phyloP scores from a whole-genome alignment of 2,113 vertebrate genomes.

The Burhinus bistriatus region DNA sequence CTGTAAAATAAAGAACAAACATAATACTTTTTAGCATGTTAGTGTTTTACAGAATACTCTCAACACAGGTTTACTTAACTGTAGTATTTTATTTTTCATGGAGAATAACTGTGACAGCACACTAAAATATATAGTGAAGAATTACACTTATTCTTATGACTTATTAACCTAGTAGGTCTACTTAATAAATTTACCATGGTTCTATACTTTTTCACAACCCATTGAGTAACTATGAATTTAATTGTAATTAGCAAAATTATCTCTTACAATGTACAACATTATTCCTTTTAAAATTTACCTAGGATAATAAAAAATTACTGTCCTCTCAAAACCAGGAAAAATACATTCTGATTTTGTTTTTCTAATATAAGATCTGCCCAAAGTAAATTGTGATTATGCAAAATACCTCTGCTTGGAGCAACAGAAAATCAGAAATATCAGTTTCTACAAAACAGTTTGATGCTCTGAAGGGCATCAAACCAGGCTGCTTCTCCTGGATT shows the following conservation, averaged over 20 bases:
- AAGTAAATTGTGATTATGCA: not conserved
- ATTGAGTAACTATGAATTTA: not conserved
- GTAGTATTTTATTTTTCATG: not conserved
- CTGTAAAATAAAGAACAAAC: not conserved
- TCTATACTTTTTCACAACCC: not conserved
- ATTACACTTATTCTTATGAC: not conserved
- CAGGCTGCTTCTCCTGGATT: not conserved
- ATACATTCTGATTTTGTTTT: not conserved
- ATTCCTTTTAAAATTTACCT: not conserved
- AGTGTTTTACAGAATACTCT: not conserved
- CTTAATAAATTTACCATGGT: not conserved
- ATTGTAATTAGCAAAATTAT: not conserved
- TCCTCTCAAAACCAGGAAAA: not conserved
- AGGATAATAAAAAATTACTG: not conserved
- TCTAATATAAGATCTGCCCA: not conserved
- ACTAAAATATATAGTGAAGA: not conserved
- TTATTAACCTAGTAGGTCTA: not conserved
- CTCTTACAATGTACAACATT: not conserved
- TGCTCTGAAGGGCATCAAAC: not conserved
- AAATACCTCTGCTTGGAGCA: not conserved
- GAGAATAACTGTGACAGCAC: not conserved
- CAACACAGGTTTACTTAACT: not conserved
- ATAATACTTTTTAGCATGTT: not conserved
- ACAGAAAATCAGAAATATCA: not conserved
- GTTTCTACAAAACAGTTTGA: not conserved